Base-by-base conservation (phyloP, 2,113 vertebrate genomes). In the Cygnus atratus region DNA sequence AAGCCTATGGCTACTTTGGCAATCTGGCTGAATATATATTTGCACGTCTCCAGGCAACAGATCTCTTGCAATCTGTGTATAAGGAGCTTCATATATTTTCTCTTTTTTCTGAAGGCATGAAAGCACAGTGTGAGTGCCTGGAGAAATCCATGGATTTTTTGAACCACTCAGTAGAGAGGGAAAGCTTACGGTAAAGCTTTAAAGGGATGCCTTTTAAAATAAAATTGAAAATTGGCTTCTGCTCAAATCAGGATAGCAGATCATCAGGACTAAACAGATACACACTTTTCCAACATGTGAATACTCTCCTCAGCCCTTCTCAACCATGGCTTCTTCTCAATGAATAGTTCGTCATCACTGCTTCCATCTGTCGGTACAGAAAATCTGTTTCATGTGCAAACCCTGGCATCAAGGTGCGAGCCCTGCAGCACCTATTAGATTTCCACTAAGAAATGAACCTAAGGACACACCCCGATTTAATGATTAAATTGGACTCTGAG, bases 211-310 rank as follows among this genome's bases (percentile, higher is more conserved):
- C 83, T 93, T 90, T 93, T 59, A 80, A 90, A 92, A 93, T 76
- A 87, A 79, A 87, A 90, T 13, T 89, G 61, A 92, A 84, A 2
- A 8, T 13, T 93, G 88, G 90, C 92, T 87, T 65, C 76, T 89
- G 55, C 66, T 87, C 55, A 75, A 93, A 77, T 54, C 54, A 91
- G 73, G 58, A 70, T 83, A 93, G 84, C 96, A 96, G 91, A 77
- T 96, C 91, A 92, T 96, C 88, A 96, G 58, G 59, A 55, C 81
- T 70, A 33, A 93, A 84, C 71, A 95, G 80, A 92, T 57, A 85
- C 50, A 70, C 10, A 3, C 37, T 89, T 96, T 66, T 87, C 82
- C 10, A 92, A 78, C 13, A 31, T 0, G 18, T 63, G 95, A 44
- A 93, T 78, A 84, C 31, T 75, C 54, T 48, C 35, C 33, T 46